Percentiles rank a stretch among this genome's conserved stretches.
These are phyloP conservation scores for Neodon shergylaensis DNA, from an alignment of 2,113 vertebrate species.

Conservation along the genomic window DNA sequence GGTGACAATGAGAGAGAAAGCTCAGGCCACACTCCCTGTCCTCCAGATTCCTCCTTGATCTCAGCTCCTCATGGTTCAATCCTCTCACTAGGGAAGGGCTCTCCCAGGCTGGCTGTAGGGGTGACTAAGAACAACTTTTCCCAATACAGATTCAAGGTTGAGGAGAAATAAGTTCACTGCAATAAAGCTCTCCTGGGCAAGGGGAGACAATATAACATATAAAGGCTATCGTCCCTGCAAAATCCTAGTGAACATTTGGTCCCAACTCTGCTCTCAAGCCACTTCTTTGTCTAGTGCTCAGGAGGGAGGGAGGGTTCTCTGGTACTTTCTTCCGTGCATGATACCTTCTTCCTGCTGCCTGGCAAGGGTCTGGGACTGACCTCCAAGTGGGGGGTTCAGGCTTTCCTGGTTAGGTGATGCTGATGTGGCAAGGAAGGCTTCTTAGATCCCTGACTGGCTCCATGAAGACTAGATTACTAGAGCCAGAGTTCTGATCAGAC, in stretches of 20 bases:
- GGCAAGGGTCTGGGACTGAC: too few species aligned
- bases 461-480: too few species aligned
- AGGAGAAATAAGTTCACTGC: neutral
- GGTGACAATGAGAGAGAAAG: too few species aligned
- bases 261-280: neutral
- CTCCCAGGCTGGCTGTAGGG: neutral
- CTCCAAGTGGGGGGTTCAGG: rapidly evolving
- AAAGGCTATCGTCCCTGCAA: neutral
- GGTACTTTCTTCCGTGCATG: neutral
- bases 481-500: neutral
- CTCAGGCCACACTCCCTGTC: neutral
- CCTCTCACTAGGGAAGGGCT: neutral
- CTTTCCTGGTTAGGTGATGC: neutral
- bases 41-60: neutral
- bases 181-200: neutral
- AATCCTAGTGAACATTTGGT: neutral
- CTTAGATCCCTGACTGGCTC: neutral
- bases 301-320: rapidly evolving
- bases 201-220: neutral
- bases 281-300: neutral
- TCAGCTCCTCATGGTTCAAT: rapidly evolving
- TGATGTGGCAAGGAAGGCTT: neutral
- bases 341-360: neutral
- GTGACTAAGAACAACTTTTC: neutral
- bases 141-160: too few species aligned